Evolutionary conservation across 2,888 invertebrate species (phyloP).

Genomic region (Nomada goodeniana): DNA sequence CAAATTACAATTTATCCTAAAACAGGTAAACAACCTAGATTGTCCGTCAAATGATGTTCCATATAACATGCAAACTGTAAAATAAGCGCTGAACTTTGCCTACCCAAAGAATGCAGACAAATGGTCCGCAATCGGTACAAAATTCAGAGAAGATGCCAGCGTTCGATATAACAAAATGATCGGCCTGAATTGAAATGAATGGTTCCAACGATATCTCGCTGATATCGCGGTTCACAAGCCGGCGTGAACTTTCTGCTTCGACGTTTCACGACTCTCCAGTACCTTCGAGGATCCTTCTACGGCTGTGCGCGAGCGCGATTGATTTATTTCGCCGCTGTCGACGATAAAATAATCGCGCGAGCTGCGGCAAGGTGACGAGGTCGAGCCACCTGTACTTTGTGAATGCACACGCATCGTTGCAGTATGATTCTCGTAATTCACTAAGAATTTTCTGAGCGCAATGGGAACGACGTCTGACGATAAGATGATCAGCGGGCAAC

Average conservation of each 20-base stretch:
- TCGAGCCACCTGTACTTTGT: conserved; percentile 41
- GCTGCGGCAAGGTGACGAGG: conserved; percentile 37
- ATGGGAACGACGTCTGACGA: conserved; percentile 38
- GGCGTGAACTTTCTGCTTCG: conserved; percentile 42
- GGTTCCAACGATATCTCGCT: conserved; percentile 8
- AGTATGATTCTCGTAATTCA: conserved; percentile 50
- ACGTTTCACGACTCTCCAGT: conserved; percentile 29
- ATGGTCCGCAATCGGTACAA: neutral
- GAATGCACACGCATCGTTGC: conserved; percentile 33
- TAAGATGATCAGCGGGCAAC: conserved; percentile 61
- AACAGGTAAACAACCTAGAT: too few species aligned
- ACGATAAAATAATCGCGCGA: conserved; percentile 31
- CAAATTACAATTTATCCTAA: too few species aligned
- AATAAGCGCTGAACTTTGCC: too few species aligned
- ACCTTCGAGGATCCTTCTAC: conserved; percentile 49
- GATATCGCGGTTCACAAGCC: neutral
- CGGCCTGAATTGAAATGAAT: neutral
- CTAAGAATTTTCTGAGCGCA: conserved; percentile 13
- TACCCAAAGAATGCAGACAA: neutral
- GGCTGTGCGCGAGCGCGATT: conserved; percentile 41
- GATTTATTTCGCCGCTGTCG: conserved; percentile 51
- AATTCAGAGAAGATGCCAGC: neutral
- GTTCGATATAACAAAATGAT: neutral
- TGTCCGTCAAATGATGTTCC: too few species aligned
- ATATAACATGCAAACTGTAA: too few species aligned